Conservation (phyloP, 2,113 vertebrate species). For the Globicephala melas region DNA sequence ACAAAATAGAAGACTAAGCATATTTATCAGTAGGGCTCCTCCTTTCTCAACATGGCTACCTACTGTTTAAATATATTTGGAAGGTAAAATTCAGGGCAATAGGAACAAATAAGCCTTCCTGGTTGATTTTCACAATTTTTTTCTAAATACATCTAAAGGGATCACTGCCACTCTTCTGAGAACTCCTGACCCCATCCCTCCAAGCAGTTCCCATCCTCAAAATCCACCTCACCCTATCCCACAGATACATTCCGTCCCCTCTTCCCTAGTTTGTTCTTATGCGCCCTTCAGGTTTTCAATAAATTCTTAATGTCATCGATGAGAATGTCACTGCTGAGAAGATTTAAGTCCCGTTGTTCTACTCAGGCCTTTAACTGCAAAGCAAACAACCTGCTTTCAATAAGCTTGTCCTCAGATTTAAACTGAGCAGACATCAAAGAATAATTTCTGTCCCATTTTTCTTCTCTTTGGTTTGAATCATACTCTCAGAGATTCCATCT, state of each 20-base stretch:
- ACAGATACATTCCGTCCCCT: not conserved
- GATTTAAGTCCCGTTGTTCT: constrained; percentile 50
- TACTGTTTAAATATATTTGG: constrained; percentile 37
- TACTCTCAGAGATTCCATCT: not conserved
- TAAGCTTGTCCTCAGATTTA: constrained; percentile 39
- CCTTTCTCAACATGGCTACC: constrained; percentile 4
- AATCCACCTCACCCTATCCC: not conserved
- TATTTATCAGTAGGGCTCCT: constrained; percentile 13
- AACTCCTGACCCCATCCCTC: not conserved
- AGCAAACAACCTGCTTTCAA: constrained; percentile 25
- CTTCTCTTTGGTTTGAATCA: not conserved
- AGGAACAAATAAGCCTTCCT: not conserved
- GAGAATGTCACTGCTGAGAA: constrained; percentile 63
- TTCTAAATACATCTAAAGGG: not conserved
- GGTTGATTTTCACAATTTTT: not conserved
- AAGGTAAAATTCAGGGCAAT: constrained; percentile 1
- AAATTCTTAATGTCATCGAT: constrained; percentile 58
- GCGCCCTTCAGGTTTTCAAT: constrained; percentile 52
- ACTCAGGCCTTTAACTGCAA: constrained; percentile 42
- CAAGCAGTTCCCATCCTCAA: not conserved
- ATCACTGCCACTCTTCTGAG: not conserved
- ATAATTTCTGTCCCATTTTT: not conserved
- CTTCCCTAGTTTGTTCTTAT: not conserved
- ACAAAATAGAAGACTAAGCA: constrained; percentile 46
- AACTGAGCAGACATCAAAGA: constrained; percentile 52